Percentiles rank a stretch among this genome's conserved stretches.
Evolutionary conservation across 2,888 invertebrate species (phyloP).

Genomic region (Tenthredo amoena): DNA sequence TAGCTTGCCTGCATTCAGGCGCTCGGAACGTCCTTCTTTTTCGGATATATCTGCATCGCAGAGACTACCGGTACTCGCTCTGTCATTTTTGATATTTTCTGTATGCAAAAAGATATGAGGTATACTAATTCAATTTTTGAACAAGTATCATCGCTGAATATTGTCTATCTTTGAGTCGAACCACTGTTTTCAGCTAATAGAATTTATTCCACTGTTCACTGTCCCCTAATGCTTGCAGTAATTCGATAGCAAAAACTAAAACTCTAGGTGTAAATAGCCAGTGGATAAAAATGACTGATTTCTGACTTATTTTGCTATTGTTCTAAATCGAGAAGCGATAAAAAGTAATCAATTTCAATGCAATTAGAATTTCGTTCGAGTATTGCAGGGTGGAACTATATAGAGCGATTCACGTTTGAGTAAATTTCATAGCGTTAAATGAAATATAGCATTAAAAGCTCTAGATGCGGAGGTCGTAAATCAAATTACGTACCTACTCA

Average conservation of each 20-base stretch:
- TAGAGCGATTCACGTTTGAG: not conserved
- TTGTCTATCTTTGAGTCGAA: not conserved
- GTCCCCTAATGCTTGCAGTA: too few relatives aligned
- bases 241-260: too few relatives aligned
- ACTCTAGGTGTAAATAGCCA: too few relatives aligned
- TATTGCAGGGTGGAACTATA: not conserved
- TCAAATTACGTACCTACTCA: slow-evolving; percentile 32
- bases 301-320: not conserved
- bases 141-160: not conserved
- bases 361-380: not conserved
- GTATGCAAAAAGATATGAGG: not conserved
- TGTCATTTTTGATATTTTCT: not conserved
- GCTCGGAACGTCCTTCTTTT: not conserved
- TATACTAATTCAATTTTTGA: not conserved
- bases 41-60: not conserved
- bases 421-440: not conserved
- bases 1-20: not conserved
- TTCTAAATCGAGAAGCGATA: not conserved
- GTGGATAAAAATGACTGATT: not conserved
- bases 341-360: not conserved
- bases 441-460: slow-evolving; percentile 5
- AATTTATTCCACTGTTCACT: not conserved
- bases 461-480: slow-evolving; percentile 24
- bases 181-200: not conserved
- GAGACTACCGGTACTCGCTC: not conserved